A percentile compares a stretch with the other conserved stretches of the same genome.
phyloP scores from a whole-genome alignment of 2,797 vertebrate species.

The Craterocephalus amniculus region DNA sequence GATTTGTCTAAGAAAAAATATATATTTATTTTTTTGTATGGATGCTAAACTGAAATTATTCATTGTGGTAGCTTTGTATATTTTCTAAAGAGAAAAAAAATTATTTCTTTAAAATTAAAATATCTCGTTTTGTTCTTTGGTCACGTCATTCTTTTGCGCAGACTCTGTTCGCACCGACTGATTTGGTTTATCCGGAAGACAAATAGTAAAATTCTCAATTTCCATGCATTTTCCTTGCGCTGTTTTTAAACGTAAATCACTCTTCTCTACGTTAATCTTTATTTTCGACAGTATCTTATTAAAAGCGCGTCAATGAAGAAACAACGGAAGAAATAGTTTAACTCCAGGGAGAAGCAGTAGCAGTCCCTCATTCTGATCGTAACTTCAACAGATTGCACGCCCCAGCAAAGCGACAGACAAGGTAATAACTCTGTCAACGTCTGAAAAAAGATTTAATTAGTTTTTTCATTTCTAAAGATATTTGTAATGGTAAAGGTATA shows the following conservation, averaged over 20 bases:
- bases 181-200: slow-evolving; percentile 58
- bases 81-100: background rate
- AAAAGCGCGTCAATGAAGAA: slow-evolving; percentile 61
- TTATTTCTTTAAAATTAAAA: background rate
- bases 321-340: slow-evolving; percentile 64
- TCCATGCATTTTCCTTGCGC: background rate
- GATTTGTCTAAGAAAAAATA: background rate
- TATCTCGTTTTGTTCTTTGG: background rate
- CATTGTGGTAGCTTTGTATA: background rate
- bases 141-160: slow-evolving; percentile 58
- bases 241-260: background rate
- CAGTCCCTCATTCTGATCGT: slow-evolving; percentile 31
- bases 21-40: fast-evolving
- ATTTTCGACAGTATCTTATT: background rate
- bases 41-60: background rate
- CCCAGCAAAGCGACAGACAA: slow-evolving; percentile 3
- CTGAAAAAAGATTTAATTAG: slow-evolving; percentile 23
- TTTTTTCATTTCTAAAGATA: background rate
- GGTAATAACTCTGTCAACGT: background rate
- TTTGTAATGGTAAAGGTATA: background rate
- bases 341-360: slow-evolving; percentile 49
- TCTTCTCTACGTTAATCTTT: too few relatives aligned
- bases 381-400: background rate
- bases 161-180: slow-evolving; percentile 21
- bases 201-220: background rate